Percentiles rank a stretch among this genome's conserved stretches.
Conservation (phyloP, 1,140 invertebrate species). For the Heliconius eleuchia region DNA sequence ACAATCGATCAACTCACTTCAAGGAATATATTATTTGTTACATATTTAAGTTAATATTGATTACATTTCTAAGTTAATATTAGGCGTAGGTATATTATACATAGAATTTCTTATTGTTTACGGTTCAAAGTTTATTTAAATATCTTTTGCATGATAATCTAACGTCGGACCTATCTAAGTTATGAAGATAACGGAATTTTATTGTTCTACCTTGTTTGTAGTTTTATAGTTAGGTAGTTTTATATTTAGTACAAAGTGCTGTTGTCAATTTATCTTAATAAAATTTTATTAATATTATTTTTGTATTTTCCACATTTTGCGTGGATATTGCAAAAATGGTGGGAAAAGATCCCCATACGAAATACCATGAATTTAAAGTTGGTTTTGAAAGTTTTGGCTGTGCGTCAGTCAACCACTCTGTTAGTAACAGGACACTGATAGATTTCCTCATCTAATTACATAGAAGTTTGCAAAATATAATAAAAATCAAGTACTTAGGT, state of each 20-base stretch:
- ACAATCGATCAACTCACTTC: neutral
- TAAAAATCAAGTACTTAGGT: too few relatives aligned
- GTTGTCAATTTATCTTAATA: neutral
- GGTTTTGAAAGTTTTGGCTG: too few relatives aligned
- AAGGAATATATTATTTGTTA: neutral
- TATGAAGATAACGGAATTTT: neutral
- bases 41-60: neutral
- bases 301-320: too few relatives aligned
- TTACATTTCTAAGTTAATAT: neutral
- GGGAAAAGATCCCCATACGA: too few relatives aligned
- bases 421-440: too few relatives aligned
- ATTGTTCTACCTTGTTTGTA: neutral
- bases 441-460: too few relatives aligned
- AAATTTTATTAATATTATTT: neutral
- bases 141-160: neutral
- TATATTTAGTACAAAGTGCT: neutral
- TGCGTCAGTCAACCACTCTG: too few relatives aligned
- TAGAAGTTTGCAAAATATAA: too few relatives aligned
- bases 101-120: neutral
- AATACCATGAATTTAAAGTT: too few relatives aligned
- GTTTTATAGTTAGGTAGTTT: neutral
- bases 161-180: neutral
- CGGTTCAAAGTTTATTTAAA: conserved; percentile 9
- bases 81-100: neutral
- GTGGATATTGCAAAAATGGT: too few relatives aligned